phyloP scores from a whole-genome alignment of 2,888 invertebrate genomes.

The Beris chalybata region DNA sequence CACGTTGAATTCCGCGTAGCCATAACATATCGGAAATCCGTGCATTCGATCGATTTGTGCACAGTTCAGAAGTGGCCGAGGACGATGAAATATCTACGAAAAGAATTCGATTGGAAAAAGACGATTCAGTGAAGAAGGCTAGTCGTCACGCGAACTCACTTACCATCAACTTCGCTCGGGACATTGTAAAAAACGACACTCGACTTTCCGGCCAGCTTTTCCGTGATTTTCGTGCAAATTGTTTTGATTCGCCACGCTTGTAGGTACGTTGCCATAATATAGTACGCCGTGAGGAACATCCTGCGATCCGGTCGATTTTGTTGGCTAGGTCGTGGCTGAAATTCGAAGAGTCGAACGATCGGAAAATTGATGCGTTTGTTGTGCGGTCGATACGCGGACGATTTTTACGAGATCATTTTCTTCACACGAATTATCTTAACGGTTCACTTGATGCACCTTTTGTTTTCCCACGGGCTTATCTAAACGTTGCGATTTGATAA shows the following conservation, averaged over 20 bases:
- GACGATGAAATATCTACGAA: conserved; percentile 25
- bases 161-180: conserved; percentile 56
- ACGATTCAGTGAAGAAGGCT: background rate
- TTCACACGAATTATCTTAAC: background rate
- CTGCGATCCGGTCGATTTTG: background rate
- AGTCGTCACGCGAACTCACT: conserved; percentile 33
- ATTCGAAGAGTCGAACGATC: no score
- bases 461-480: no score
- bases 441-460: no score
- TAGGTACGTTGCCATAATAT: conserved; percentile 79
- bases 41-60: conserved; percentile 51
- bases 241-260: conserved; percentile 78
- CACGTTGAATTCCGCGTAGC: conserved; percentile 52
- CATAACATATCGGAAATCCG: conserved; percentile 55
- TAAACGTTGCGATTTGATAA: no score
- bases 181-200: conserved; percentile 66
- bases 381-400: conserved; percentile 16
- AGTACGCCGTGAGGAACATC: conserved; percentile 80
- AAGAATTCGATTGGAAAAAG: background rate
- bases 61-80: conserved; percentile 53
- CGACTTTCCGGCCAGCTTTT: conserved; percentile 62
- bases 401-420: conserved; percentile 5
- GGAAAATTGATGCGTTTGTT: no score
- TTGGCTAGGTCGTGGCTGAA: no score
- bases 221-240: conserved; percentile 68